These are phyloP conservation scores for Agriopis marginaria DNA, from an alignment of 2,888 invertebrate species.

Conservation along the genomic window DNA sequence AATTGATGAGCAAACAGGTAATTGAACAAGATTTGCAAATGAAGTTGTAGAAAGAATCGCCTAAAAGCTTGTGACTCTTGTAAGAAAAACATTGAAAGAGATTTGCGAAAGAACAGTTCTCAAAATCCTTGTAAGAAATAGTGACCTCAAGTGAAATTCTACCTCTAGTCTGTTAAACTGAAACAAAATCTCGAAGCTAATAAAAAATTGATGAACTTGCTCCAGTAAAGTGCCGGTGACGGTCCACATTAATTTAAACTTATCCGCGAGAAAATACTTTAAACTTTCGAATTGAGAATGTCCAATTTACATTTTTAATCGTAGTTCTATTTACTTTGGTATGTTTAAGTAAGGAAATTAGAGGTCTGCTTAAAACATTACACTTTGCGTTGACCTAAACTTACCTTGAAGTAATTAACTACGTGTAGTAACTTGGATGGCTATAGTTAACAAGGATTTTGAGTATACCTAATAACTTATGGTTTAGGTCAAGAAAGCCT, in stretches of 20 bases:
- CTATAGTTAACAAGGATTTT: no score
- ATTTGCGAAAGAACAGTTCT: not conserved
- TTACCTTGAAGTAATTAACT: not conserved
- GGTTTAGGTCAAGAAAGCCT: no score
- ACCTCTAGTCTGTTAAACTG: conserved; percentile 59
- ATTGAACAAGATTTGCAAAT: no score
- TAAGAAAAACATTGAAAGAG: not conserved
- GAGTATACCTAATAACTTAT: no score
- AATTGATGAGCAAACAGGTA: no score
- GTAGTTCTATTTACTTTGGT: conserved; percentile 68
- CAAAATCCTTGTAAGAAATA: conserved; percentile 5
- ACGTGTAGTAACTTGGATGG: no score
- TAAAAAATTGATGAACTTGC: conserved; percentile 75
- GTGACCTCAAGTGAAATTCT: conserved; percentile 71
- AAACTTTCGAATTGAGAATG: conserved; percentile 77
- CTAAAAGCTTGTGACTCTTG: no score
- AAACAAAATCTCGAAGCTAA: conserved; percentile 69
- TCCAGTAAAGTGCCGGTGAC: conserved; percentile 69
- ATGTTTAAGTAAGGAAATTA: conserved; percentile 59
- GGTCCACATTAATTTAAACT: conserved; percentile 80
- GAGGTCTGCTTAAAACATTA: conserved; percentile 44
- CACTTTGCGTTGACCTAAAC: not conserved
- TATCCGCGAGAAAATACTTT: conserved; percentile 77
- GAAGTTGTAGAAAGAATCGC: no score
- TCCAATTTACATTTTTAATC: conserved; percentile 80